phyloP scores from a whole-genome alignment of 2,797 vertebrate genomes.

The Eurystomus glaucurus region DNA sequence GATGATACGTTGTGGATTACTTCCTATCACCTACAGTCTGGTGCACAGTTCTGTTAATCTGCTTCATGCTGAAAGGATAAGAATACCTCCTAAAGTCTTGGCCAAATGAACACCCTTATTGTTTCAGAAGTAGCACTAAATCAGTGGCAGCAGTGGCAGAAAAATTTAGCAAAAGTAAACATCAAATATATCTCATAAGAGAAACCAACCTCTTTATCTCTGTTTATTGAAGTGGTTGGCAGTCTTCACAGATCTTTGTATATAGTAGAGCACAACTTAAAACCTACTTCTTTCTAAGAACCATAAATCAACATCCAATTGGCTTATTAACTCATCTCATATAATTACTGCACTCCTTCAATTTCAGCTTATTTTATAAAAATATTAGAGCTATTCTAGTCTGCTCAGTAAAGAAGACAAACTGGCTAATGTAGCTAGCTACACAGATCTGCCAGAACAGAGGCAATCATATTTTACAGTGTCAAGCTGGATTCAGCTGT shows the following conservation, averaged over 20 bases:
- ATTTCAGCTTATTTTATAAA: not conserved
- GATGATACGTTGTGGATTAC: not conserved
- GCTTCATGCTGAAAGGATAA: not conserved
- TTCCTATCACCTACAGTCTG: not conserved
- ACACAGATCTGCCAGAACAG: not conserved
- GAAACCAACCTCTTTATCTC: not conserved
- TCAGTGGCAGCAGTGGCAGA: not conserved
- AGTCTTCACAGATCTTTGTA: not conserved
- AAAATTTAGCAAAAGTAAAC: not conserved
- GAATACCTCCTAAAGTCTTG: not conserved
- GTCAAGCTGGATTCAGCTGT: not conserved
- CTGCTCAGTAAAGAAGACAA: not conserved
- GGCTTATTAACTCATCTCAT: not conserved
- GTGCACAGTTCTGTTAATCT: not conserved
- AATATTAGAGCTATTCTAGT: not conserved
- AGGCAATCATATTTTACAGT: rapidly evolving
- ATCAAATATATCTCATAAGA: not conserved
- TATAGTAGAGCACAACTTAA: not conserved
- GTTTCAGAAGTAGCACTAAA: not conserved
- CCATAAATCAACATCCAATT: not conserved
- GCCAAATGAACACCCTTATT: rapidly evolving
- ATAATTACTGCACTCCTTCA: not conserved
- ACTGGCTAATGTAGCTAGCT: not conserved
- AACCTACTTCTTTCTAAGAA: not conserved
- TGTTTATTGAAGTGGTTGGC: not conserved